phyloP scores from a whole-genome alignment of 2,888 invertebrate species.

The Hirtodrosophila trivittata region DNA sequence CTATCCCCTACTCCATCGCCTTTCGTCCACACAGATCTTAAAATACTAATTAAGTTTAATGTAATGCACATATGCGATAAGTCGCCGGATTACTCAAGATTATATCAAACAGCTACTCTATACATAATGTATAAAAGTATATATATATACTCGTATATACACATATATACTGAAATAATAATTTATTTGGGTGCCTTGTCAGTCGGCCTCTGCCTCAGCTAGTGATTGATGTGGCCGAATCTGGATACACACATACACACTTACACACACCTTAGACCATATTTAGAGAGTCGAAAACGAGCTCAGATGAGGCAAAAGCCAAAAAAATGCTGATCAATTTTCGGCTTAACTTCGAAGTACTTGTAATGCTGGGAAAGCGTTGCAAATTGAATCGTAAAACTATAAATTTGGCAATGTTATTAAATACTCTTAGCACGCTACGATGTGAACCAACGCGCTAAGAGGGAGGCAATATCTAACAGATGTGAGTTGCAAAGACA shows the following conservation, averaged over 20 bases:
- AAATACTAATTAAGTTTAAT: slow-evolving; percentile 76
- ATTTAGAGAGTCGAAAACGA: slow-evolving; percentile 51
- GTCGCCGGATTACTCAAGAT: slow-evolving; percentile 68
- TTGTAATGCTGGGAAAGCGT: slow-evolving; percentile 43
- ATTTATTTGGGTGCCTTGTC: slow-evolving; percentile 75
- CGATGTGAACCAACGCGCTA: neutral
- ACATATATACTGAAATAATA: slow-evolving; percentile 47
- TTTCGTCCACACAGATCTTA: slow-evolving; percentile 6
- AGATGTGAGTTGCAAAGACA: neutral
- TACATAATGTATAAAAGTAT: slow-evolving; percentile 16
- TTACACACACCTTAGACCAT: slow-evolving; percentile 37
- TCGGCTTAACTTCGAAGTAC: slow-evolving; percentile 10
- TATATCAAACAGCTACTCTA: slow-evolving; percentile 58
- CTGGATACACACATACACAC: slow-evolving; percentile 19
- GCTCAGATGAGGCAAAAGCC: slow-evolving; percentile 16
- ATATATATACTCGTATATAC: slow-evolving; percentile 7
- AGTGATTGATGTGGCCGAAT: slow-evolving; percentile 68
- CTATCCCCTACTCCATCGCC: slow-evolving; percentile 2
- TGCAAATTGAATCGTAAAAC: slow-evolving; percentile 45
- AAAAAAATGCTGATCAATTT: slow-evolving; percentile 30
- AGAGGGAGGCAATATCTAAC: neutral
- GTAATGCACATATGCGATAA: slow-evolving; percentile 77
- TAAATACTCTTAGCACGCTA: slow-evolving; percentile 6
- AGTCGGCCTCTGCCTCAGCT: slow-evolving; percentile 28
- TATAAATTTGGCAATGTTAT: slow-evolving; percentile 28